phyloP scores from a whole-genome alignment of 2,888 invertebrate species.

The Volucella zonaria region DNA sequence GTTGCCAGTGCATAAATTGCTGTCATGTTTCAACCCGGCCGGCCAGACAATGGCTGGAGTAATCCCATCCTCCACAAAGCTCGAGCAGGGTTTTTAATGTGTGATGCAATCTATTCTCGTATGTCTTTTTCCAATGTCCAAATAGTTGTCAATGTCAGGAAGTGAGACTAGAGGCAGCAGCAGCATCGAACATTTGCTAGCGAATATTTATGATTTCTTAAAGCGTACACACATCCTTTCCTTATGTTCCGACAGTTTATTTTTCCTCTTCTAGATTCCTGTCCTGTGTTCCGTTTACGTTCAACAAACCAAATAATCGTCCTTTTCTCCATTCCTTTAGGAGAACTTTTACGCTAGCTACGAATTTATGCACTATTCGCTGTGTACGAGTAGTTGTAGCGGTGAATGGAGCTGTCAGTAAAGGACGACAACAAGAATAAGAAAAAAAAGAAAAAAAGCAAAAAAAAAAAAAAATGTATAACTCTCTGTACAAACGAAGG shows the following conservation, averaged over 20 bases:
- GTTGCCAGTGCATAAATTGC: slow-evolving; percentile 61
- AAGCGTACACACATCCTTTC: slow-evolving; percentile 51
- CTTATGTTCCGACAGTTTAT: slow-evolving; percentile 59
- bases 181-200: slow-evolving; percentile 58
- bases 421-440: slow-evolving; percentile 51
- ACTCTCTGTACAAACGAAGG: slow-evolving; percentile 68
- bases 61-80: slow-evolving; percentile 1
- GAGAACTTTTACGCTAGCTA: slow-evolving; percentile 61
- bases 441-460: slow-evolving; percentile 47
- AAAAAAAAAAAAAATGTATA: slow-evolving; percentile 67
- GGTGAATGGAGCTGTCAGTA: slow-evolving; percentile 9
- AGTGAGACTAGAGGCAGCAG: slow-evolving; percentile 43
- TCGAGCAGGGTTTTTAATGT: slow-evolving; percentile 32
- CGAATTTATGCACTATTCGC: slow-evolving; percentile 52
- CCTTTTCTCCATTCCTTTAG: slow-evolving; percentile 51
- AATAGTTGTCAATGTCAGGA: slow-evolving; percentile 69
- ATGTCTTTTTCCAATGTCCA: slow-evolving; percentile 60
- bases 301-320: slow-evolving; percentile 70
- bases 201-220: slow-evolving; percentile 64
- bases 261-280: slow-evolving; percentile 22
- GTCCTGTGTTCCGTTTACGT: slow-evolving; percentile 47
- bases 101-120: slow-evolving; percentile 58
- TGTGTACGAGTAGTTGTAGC: not conserved
- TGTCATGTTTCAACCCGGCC: slow-evolving; percentile 46
- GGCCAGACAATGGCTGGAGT: slow-evolving; percentile 48